These are phyloP conservation scores for Plectus sambesii DNA, from an alignment of 1,140 invertebrate genomes.

Conservation along the genomic window DNA sequence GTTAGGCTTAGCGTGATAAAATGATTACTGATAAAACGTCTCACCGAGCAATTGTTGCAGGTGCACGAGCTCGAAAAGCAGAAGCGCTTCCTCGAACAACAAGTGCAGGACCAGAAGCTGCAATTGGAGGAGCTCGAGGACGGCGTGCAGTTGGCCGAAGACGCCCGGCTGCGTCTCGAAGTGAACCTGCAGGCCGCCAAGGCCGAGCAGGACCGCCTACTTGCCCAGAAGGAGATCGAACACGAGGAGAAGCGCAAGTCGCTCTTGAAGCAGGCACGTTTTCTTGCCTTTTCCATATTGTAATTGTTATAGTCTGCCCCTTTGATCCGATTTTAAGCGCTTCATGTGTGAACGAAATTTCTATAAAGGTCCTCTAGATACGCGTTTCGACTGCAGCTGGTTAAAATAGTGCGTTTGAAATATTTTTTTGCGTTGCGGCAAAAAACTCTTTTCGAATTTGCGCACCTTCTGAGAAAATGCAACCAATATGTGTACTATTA, in stretches of 20 bases:
- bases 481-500: not conserved
- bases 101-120: constrained; percentile 82
- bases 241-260: constrained; percentile 84
- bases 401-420: not conserved
- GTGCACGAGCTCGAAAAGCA: constrained; percentile 91
- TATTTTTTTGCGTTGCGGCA: not conserved
- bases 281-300: constrained; percentile 15
- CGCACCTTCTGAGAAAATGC: not conserved
- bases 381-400: no score
- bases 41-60: constrained; percentile 45
- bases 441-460: not conserved
- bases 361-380: no score
- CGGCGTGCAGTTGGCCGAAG: constrained; percentile 88
- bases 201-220: constrained; percentile 81
- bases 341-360: no score
- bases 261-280: constrained; percentile 73
- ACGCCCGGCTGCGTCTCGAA: constrained; percentile 85
- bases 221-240: constrained; percentile 78
- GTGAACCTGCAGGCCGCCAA: constrained; percentile 95
- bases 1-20: no score
- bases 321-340: no score
- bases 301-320: not conserved
- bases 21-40: no score
- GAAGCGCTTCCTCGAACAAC: constrained; percentile 77
- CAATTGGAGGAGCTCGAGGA: constrained; percentile 84